Evolutionary conservation across 2,113 vertebrate species (phyloP).

Genomic region (Ondatra zibethicus): DNA sequence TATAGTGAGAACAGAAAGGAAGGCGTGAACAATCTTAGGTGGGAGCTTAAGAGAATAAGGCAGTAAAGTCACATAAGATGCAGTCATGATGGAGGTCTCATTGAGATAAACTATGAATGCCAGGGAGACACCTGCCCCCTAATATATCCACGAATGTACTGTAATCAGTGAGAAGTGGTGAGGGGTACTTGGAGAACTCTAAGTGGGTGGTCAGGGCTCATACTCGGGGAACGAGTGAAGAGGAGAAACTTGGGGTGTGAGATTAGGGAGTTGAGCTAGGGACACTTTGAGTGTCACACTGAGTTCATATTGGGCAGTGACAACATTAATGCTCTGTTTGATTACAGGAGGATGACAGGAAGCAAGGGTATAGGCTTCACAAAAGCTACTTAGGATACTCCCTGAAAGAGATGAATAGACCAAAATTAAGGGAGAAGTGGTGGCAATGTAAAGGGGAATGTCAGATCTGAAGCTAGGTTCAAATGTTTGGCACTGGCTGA

Average conservation of each 20-base stretch:
- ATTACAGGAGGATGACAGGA: neutral
- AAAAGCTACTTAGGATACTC: neutral
- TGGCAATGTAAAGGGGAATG: neutral
- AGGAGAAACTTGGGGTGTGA: neutral
- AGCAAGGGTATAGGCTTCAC: neutral
- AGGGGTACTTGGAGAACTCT: too few relatives aligned
- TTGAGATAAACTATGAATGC: conserved; percentile 11
- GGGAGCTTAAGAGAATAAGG: neutral
- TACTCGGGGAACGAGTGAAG: neutral
- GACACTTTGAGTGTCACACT: neutral
- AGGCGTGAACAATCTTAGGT: neutral
- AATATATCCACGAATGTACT: neutral
- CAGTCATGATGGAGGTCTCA: neutral
- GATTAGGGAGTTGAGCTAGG: neutral
- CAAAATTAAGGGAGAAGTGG: neutral
- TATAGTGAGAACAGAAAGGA: neutral
- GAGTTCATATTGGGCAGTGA: neutral
- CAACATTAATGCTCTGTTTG: neutral
- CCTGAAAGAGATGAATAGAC: neutral
- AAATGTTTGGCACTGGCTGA: neutral
- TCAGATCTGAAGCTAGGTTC: neutral
- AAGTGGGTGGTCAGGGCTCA: neutral
- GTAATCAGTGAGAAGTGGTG: neutral
- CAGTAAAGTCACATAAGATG: neutral
- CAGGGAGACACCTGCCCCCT: neutral